These are phyloP conservation scores for Cisticola juncidis DNA, from an alignment of 2,113 vertebrate species.

Conservation along the genomic window DNA sequence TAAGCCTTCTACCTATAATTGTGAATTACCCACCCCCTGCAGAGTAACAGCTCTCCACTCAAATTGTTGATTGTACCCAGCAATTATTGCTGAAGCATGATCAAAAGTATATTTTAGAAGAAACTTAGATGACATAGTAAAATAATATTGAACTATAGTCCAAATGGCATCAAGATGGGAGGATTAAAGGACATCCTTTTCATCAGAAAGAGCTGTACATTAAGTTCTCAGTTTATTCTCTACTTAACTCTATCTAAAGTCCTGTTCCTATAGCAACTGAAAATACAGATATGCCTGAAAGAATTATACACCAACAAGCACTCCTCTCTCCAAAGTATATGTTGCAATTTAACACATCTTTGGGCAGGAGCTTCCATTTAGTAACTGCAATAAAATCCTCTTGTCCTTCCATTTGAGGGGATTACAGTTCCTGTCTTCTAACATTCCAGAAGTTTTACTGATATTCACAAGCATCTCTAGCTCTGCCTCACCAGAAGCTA, in stretches of 20 bases:
- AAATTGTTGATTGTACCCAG: not conserved
- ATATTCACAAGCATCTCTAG: not conserved
- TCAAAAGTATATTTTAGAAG: not conserved
- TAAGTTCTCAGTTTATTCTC: slow-evolving; percentile 14
- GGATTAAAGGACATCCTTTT: not conserved
- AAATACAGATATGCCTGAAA: not conserved
- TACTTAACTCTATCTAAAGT: not conserved
- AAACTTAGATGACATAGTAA: not conserved
- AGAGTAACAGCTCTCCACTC: not conserved
- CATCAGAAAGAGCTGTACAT: slow-evolving; percentile 9
- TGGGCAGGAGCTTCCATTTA: not conserved
- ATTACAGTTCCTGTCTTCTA: not conserved
- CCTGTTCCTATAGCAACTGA: slow-evolving; percentile 54
- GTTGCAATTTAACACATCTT: not conserved
- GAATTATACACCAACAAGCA: not conserved
- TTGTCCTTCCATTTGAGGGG: not conserved
- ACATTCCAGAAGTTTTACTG: not conserved
- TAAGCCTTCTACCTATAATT: not conserved
- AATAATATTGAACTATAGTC: not conserved
- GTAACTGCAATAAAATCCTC: not conserved
- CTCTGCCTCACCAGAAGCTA: not conserved
- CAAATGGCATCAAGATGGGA: slow-evolving; percentile 22
- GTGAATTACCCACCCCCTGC: not conserved
- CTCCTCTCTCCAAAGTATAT: not conserved
- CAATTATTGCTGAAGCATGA: not conserved